Evolutionary conservation across 2,797 vertebrate genomes (phyloP).

Genomic region (Sphenodon punctatus): DNA sequence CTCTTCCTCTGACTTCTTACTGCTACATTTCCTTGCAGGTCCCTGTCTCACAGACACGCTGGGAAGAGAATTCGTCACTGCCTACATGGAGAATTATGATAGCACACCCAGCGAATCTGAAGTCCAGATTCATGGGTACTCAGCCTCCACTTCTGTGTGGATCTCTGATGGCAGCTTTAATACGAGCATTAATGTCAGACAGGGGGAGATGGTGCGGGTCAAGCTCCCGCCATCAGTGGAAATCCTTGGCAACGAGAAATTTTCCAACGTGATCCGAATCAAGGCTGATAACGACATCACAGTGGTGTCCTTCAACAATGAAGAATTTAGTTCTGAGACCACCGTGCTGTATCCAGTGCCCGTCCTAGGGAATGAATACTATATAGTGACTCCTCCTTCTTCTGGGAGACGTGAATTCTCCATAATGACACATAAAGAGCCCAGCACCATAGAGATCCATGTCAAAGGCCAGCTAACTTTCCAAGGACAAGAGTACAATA

Average conservation of each 20-base stretch:
- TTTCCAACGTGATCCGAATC: constrained; percentile 64
- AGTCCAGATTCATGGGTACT: constrained; percentile 58
- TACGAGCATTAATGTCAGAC: constrained; percentile 48
- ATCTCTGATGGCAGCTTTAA: constrained; percentile 38
- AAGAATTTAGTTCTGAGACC: constrained; percentile 66
- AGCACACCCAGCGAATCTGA: neutral
- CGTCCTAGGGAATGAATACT: constrained; percentile 78
- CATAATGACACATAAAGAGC: constrained; percentile 71
- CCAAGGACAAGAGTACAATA: neutral
- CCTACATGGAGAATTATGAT: constrained; percentile 74
- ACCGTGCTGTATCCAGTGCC: constrained; percentile 71
- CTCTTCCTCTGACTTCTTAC: too few species aligned
- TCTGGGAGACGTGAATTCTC: constrained; percentile 61
- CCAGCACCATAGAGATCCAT: constrained; percentile 64
- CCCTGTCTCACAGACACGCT: neutral
- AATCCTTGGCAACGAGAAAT: constrained; percentile 36
- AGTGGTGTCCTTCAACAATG: constrained; percentile 69
- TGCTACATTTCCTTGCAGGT: too few species aligned
- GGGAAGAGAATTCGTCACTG: constrained; percentile 75
- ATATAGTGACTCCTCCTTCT: constrained; percentile 68
- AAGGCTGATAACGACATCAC: constrained; percentile 68
- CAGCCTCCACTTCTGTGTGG: constrained; percentile 59
- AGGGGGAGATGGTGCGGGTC: constrained; percentile 53
- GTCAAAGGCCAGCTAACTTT: constrained; percentile 27
- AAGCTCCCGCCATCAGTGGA: constrained; percentile 59